phyloP scores from a whole-genome alignment of 1,140 invertebrate genomes.

The Caenorhabditis remanei region DNA sequence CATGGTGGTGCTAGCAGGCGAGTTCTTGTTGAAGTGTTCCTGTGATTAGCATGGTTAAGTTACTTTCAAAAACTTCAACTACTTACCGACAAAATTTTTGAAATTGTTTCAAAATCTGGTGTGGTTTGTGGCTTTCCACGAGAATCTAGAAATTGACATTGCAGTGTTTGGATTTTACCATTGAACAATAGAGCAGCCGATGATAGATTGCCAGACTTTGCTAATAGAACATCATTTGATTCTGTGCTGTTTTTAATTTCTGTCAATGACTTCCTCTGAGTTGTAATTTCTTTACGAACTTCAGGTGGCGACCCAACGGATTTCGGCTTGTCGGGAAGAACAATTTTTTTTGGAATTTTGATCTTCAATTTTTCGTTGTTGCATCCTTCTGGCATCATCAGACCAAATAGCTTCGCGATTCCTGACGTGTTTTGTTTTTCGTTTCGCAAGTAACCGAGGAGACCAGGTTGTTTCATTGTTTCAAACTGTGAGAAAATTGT shows the following conservation, averaged over 20 bases:
- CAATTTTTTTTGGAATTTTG: conserved; percentile 24
- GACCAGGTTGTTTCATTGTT: neutral
- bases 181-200: conserved; percentile 12
- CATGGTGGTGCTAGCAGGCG: neutral
- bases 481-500: conserved; percentile 34
- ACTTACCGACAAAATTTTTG: conserved; percentile 7
- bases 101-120: conserved; percentile 35
- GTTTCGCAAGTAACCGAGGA: neutral
- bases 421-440: neutral
- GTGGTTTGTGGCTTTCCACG: conserved; percentile 3
- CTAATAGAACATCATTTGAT: neutral
- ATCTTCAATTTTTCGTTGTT: conserved; percentile 12
- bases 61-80: no score
- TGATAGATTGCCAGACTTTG: conserved; percentile 24
- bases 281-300: neutral
- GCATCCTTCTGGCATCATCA: conserved; percentile 27
- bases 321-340: conserved; percentile 8
- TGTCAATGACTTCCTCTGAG: neutral
- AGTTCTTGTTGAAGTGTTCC: conserved; percentile 1
- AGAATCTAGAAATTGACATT: conserved; percentile 18
- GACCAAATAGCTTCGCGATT: conserved; percentile 9
- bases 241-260: neutral
- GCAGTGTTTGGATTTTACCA: neutral
- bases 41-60: neutral
- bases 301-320: conserved; percentile 13